Evolutionary conservation across 1,140 invertebrate genomes (phyloP), one percentile per base, ranked within the genome.

Genomic region (Drosophila kurseongensis): DNA sequence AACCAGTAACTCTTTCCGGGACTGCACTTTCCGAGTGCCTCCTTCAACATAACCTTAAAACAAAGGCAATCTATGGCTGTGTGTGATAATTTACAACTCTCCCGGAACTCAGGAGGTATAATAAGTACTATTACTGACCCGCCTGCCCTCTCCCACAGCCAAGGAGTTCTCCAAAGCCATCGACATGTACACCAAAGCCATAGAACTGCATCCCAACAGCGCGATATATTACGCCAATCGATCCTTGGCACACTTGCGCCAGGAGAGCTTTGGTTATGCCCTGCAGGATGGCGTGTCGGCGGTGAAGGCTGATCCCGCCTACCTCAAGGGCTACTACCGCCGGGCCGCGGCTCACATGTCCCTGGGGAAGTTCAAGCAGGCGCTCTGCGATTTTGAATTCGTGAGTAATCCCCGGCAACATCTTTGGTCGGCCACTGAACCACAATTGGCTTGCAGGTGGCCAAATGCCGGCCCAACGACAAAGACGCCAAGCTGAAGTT

Each of bases 311-410:
- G 98, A 99, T 93, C 96, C 95, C 76, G 94, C 94, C 41, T 99
- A 99, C 93, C 94, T 98, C 6, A 99, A 99, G 93, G 98, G 97
- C 12, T 97, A 97, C 84, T 99, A 99, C 93, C 96, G 99, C 90
- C 94, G 98, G 92, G 99, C 99, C 0, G 97, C 97, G 0, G 97
- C 98, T 40, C 95, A 99, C 82, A 99, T 99, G 98, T 98, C 98
- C 32, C 93, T 99, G 78, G 98, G 98, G 71, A 99, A 99, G 94
- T 99, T 98, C 92, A 99, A 99, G 94, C 93, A 97, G 92, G 99
- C 99, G 1, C 94, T 99, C 50, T 97, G 96, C 93, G 98, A 99
- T 94, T 99, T 98, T 94, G 98, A 99, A 95, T 96, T 97, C 92
- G 98, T 86, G 18, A 80, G 83, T 83, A 67, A 35, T 6, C 6